Base-by-base conservation (phyloP, 2,113 vertebrate genomes). In the Cranoglanis bouderius region DNA sequence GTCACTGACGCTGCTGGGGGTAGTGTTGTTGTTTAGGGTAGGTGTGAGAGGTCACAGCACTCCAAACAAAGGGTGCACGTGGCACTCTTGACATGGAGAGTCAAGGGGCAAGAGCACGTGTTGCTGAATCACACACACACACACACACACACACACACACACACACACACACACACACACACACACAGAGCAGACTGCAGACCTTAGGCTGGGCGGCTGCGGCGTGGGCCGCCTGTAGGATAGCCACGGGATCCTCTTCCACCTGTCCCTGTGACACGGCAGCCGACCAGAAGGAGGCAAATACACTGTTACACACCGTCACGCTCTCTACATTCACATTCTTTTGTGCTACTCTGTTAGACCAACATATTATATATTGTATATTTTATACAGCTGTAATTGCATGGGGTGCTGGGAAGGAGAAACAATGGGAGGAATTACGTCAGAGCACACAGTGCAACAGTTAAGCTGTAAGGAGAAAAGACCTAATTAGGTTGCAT, bases 201-300 rank as follows among this genome's bases (percentile, higher is more conserved):
- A 97, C 96, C 97, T 97, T 96, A 86, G 95, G 94, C 82, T 92
- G 93, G 78, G 94, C 92, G 90, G 93, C 94, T 85, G 94, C 92
- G 90, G 95, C 92, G 87, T 95, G 95, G 92, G 94, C 81, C 5
- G 94, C 93, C 93, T 94, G 95, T 16, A 96, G 93, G 78, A 95
- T 87, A 55, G 95, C 91, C 90, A 96, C 92, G 0, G 95, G 94
- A 74, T 95, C 95, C 92, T 96, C 96, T 0, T 97, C 96, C 92
- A 74, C 94, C 90, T 93, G 95, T 93, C 92, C 96, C 97, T 98
- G 94, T 89, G 67, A 90, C 83, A 87, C 63, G 84, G 92, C 91
- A 85, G 65, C 46, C 29, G 7, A 35, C 63, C 84, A 85, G 65
- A 93, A 0, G 46, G 88, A 85, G 89, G 90, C 90, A 94, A 95